Conservation (phyloP, 2,888 invertebrate species). For the Congeria kusceri region DNA sequence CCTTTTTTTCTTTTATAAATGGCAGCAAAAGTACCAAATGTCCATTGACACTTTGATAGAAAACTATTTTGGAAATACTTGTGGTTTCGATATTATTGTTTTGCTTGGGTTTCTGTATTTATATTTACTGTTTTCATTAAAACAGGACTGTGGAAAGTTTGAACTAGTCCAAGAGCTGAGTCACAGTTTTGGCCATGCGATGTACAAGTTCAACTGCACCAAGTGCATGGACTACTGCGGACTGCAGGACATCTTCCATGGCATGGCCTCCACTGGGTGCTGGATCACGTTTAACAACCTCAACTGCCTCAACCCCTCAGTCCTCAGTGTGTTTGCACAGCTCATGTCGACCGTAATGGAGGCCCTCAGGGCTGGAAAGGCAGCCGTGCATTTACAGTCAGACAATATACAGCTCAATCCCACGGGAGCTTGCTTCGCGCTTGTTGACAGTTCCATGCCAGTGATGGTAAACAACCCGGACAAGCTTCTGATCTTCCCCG, state of each 20-base stretch:
- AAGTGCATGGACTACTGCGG: slow-evolving; percentile 75
- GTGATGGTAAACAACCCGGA: slow-evolving; percentile 79
- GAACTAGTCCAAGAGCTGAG: slow-evolving; percentile 78
- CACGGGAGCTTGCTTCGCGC: slow-evolving; percentile 79
- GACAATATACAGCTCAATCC: slow-evolving; percentile 79
- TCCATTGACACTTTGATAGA: too few relatives aligned
- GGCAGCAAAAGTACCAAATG: too few relatives aligned
- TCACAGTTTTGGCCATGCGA: slow-evolving; percentile 78
- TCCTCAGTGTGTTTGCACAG: slow-evolving; percentile 81
- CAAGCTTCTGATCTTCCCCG: slow-evolving; percentile 77
- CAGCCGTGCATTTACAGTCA: slow-evolving; percentile 75
- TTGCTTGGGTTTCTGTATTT: too few relatives aligned
- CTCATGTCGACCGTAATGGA: slow-evolving; percentile 78
- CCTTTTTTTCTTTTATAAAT: too few relatives aligned
- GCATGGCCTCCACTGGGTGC: slow-evolving; percentile 82
- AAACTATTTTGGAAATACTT: too few relatives aligned
- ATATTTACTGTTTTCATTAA: too few relatives aligned
- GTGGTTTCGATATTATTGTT: too few relatives aligned
- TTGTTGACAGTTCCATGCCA: slow-evolving; percentile 75
- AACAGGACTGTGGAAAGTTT: slow-evolving; percentile 80
- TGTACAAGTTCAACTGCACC: slow-evolving; percentile 83
- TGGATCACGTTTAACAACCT: slow-evolving; percentile 83
- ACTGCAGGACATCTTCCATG: slow-evolving; percentile 82
- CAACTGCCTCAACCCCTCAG: slow-evolving; percentile 73
- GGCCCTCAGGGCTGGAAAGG: slow-evolving; percentile 77